These are phyloP conservation scores for Ondatra zibethicus DNA, from an alignment of 2,113 vertebrate genomes.

Conservation along the genomic window DNA sequence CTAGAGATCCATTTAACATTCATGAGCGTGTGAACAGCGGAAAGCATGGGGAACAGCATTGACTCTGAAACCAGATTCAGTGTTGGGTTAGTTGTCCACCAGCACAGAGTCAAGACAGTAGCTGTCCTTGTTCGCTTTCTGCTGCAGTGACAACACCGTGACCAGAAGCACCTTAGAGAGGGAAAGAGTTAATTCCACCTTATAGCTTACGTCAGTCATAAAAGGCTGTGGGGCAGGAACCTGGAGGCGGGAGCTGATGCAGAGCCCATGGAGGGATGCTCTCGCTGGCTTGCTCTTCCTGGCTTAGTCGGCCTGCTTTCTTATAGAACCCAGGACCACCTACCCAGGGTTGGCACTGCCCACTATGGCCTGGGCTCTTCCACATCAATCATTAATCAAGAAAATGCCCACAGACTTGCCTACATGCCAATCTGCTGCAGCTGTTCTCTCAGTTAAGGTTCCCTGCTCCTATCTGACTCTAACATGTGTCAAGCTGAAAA, in stretches of 20 bases:
- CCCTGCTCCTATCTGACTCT: background rate
- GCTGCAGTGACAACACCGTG: too few species aligned
- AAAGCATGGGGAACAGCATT: background rate
- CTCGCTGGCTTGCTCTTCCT: background rate
- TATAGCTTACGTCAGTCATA: background rate
- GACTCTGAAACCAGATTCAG: background rate
- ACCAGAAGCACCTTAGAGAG: background rate
- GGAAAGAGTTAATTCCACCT: background rate
- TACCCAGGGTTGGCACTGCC: background rate
- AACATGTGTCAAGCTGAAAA: background rate
- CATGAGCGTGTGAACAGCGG: background rate
- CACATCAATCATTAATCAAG: background rate
- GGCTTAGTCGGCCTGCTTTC: background rate
- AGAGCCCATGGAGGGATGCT: background rate
- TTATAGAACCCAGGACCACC: background rate
- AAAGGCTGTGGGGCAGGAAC: background rate
- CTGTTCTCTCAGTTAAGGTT: background rate
- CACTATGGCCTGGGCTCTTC: background rate
- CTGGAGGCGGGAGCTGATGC: too few species aligned
- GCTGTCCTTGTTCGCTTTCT: too few species aligned
- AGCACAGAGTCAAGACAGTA: slow-evolving; percentile 46
- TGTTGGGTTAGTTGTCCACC: background rate
- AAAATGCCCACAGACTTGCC: background rate
- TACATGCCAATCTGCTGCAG: background rate
- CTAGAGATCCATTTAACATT: background rate